Evolutionary conservation across 2,113 vertebrate species (phyloP).

Genomic region (Ammodramus savannarum): DNA sequence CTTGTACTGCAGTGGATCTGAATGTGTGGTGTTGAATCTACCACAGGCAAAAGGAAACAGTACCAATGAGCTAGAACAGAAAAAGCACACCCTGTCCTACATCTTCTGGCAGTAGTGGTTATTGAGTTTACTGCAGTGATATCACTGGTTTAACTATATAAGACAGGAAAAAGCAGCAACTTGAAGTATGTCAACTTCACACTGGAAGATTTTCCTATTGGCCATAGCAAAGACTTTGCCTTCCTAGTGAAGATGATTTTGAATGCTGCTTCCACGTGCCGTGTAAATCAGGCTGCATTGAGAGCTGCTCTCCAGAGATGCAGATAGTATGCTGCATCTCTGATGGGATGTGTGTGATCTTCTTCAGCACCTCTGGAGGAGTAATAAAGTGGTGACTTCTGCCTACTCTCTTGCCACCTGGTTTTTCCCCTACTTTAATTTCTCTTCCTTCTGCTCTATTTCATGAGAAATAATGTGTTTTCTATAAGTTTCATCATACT

Average conservation of each 20-base stretch:
- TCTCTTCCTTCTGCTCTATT: constrained; percentile 36
- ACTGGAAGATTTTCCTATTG: background rate
- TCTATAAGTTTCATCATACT: constrained; percentile 46
- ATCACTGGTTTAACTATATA: background rate
- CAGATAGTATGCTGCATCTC: background rate
- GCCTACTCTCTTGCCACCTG: constrained; percentile 34
- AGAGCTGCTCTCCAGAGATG: background rate
- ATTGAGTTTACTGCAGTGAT: background rate
- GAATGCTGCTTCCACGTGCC: background rate
- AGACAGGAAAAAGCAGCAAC: background rate
- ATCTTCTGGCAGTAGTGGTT: background rate
- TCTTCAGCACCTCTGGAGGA: background rate
- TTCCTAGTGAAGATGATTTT: background rate
- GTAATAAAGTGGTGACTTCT: constrained; percentile 30
- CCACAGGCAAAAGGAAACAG: background rate
- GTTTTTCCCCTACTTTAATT: constrained; percentile 9
- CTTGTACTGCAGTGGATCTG: fast-evolving
- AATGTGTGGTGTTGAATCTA: background rate
- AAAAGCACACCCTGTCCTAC: background rate
- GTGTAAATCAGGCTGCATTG: background rate
- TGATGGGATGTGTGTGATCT: fast-evolving
- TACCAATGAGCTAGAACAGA: background rate
- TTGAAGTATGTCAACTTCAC: background rate
- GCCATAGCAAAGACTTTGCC: background rate
- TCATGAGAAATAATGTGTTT: constrained; percentile 47